phyloP scores from a whole-genome alignment of 2,888 invertebrate species.

The Tetropium fuscum region DNA sequence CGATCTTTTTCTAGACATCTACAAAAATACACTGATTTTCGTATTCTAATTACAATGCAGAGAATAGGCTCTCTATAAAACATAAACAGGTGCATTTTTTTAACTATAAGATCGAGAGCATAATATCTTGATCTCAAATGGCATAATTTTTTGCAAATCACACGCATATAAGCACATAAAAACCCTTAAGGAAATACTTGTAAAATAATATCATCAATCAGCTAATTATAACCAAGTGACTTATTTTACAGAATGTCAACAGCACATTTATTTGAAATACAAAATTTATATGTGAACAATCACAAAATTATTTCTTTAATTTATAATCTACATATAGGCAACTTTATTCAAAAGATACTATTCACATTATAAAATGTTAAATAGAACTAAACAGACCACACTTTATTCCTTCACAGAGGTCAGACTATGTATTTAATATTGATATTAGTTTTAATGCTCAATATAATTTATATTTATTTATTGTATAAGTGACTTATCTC shows the following conservation, averaged over 20 bases:
- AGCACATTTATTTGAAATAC: conserved; percentile 42
- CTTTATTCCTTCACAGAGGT: not conserved
- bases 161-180: conserved; percentile 44
- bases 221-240: not conserved
- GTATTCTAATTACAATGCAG: conserved; percentile 46
- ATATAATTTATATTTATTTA: too few relatives aligned
- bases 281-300: conserved; percentile 41
- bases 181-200: conserved; percentile 10
- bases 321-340: conserved; percentile 40
- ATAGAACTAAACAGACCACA: not conserved
- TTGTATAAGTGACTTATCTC: too few relatives aligned
- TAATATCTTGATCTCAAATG: conserved; percentile 32
- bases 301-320: conserved; percentile 37
- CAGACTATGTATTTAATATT: too few relatives aligned
- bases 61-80: conserved; percentile 26
- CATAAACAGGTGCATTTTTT: conserved; percentile 28
- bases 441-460: too few relatives aligned
- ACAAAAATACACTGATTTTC: conserved; percentile 61
- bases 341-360: conserved; percentile 37
- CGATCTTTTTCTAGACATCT: conserved; percentile 53
- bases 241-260: conserved; percentile 38
- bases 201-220: not conserved
- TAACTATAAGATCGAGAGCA: conserved; percentile 30
- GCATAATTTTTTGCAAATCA: conserved; percentile 48
- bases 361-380: conserved; percentile 24